Conservation (phyloP, 2,113 vertebrate species). For the Verasper variegatus region DNA sequence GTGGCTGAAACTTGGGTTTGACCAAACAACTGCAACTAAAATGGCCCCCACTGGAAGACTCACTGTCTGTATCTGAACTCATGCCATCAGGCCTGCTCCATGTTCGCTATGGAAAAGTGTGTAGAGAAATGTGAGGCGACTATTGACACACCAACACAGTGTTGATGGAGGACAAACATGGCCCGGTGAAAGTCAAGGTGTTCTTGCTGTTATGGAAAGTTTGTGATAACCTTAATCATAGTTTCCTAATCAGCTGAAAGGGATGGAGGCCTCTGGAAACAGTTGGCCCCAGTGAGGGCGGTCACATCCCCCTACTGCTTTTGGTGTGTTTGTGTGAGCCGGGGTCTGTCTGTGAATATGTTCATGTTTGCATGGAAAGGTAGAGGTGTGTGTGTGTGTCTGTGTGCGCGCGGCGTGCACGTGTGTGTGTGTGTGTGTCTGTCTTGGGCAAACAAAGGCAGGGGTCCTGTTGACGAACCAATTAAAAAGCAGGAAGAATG, state of each 20-base stretch:
- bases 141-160: conserved; percentile 63
- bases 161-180: conserved; percentile 67
- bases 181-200: conserved; percentile 75
- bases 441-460: conserved; percentile 68
- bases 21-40: too few species aligned
- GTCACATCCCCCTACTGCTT: conserved; percentile 53
- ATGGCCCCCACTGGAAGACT: background rate
- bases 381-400: conserved; percentile 8
- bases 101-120: conserved; percentile 53
- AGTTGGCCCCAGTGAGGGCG: conserved; percentile 31
- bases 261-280: conserved; percentile 59
- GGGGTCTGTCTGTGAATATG: conserved; percentile 6
- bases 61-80: background rate
- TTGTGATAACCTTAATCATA: conserved; percentile 72
- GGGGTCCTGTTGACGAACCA: conserved; percentile 73
- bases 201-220: conserved; percentile 74
- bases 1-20: too few species aligned
- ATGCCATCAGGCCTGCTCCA: background rate
- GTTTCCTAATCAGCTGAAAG: conserved; percentile 65
- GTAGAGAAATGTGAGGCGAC: conserved; percentile 23
- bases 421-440: conserved; percentile 37
- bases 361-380: conserved; percentile 37
- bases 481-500: conserved; percentile 70
- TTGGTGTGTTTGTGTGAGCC: conserved; percentile 57
- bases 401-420: conserved; percentile 23